Base-by-base conservation (phyloP, 2,888 invertebrate genomes). In the Anthophora plumipes region DNA sequence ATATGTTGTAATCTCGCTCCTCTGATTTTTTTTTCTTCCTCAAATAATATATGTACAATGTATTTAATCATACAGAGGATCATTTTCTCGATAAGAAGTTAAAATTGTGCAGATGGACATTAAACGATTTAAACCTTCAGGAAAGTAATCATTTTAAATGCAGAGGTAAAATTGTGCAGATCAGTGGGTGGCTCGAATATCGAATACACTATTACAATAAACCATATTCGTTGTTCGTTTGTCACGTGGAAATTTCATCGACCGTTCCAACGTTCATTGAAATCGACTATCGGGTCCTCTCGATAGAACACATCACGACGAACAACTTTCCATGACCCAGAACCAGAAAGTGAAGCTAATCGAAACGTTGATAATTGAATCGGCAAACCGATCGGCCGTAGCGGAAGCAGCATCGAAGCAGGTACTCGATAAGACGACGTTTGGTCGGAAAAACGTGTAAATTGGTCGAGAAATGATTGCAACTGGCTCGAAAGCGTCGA, bases 381-480 rank as follows among this genome's bases (percentile, higher is more conserved):
- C 9, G 39, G 25, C 22, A 12, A 70, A 69, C 41, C 57, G 22
- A 17, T 52, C 60, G 43, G 55, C n/a, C 48, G 17, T 64, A 79
- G 73, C 57, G 71, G 84, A 87, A 87, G 78, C 71, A 82, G 78
- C 70, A 70, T 83, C 61, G 52, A 87, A 87, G 85, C 83, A 83
- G 83, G 76, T 87, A 87, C 77, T 77, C 43, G 82, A 78, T 77
- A 80, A 85, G 52, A 78, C 66, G 73, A 80, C 61, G 52, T 63
- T 85, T 82, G 81, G 81, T 83, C 79, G 77, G 81, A 82, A 70
- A 74, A 77, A 77, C 69, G 83, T 89, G 89, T 90, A 89, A 90
- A 90, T 90, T 90, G 90, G 90, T 90, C 90, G 84, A 85, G 80
- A 79, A 88, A 88, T 80, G 83, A 85, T 87, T 84, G 82, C 83